Base-by-base conservation (phyloP, 2,113 vertebrate genomes). In the Rhea americana region DNA sequence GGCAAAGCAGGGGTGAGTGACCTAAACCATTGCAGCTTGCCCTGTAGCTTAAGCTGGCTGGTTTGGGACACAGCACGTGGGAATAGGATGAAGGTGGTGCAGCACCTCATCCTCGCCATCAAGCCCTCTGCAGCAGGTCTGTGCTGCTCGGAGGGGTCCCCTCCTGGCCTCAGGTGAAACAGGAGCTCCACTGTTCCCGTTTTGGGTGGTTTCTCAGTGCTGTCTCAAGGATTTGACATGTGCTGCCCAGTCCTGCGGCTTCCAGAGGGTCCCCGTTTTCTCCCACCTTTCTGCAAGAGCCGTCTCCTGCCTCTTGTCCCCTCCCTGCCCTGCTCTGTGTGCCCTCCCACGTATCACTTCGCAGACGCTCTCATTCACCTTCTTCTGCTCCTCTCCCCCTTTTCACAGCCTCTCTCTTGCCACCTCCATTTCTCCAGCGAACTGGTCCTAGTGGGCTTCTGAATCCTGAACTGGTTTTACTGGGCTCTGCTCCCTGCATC, bases 361-460 rank as follows among this genome's bases (percentile, higher is more conserved):
- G 17, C 16, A 24, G 22, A 35, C 48, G 10, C 45, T 48, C 75
- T 30, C 20, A 3, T 18, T 22, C 39, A 62, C 43, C 24, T 61
- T 48, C 89, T 50, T 30, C 78, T 43, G 41, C 55, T 72, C 56
- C 55, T 48, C 53, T 35, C 67, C 76, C 53, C 66, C 59, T 56
- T 53, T 35, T 67, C 80, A 39, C 14, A 56, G 1, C 39, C 63
- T 50, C 55, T 68, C 37, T 63, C 78, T n/a, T 1, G 17, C 37
- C 6, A 1, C 26, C 25, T 58, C 58, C 0, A 0, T 4, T 65
- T 10, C 55, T 43, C 18, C 53, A 16, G 11, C 0, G 0, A 21
- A 1, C 48, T 5, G 45, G 11, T 41, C 18, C 8, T 35, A 45
- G 76, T 6, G 79, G 82, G 82, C 20, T 92, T 35, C 24, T 28